A percentile compares a stretch with the other conserved stretches of the same genome.
These are phyloP conservation scores for Barypeithes pellucidus DNA, from an alignment of 2,888 invertebrate species.

Conservation along the genomic window DNA sequence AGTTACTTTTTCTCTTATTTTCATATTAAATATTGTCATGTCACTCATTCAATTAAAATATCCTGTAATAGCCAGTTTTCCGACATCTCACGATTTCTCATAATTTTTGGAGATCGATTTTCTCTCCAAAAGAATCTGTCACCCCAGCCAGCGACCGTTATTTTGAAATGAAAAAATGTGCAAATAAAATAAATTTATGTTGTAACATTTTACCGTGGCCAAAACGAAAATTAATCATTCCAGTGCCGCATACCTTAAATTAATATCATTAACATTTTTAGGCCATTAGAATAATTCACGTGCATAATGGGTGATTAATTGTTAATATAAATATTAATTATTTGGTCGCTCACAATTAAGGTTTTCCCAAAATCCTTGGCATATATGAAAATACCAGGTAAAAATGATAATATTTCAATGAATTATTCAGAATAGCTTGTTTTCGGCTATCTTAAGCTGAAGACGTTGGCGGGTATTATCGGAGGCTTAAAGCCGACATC, in stretches of 20 bases:
- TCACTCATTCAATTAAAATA: no score
- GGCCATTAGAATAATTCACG: neutral
- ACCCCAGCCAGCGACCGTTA: no score
- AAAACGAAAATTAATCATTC: neutral
- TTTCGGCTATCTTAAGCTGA: neutral
- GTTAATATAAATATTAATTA: neutral
- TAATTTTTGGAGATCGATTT: no score
- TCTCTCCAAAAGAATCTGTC: no score
- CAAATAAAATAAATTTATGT: no score
- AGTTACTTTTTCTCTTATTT: no score
- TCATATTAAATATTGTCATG: no score
- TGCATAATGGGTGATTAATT: slow-evolving; percentile 2
- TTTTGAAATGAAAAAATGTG: no score
- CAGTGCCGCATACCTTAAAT: neutral
- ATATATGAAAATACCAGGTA: neutral
- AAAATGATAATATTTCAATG: neutral
- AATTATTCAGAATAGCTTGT: neutral
- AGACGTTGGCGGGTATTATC: no score
- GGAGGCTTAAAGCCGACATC: no score
- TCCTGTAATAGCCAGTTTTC: no score
- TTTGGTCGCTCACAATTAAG: neutral
- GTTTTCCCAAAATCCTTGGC: neutral
- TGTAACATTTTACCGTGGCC: neutral
- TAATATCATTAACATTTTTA: neutral
- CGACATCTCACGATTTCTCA: no score